Conservation (phyloP, 1,140 invertebrate species). For the Pygmarrhopalites habei region DNA sequence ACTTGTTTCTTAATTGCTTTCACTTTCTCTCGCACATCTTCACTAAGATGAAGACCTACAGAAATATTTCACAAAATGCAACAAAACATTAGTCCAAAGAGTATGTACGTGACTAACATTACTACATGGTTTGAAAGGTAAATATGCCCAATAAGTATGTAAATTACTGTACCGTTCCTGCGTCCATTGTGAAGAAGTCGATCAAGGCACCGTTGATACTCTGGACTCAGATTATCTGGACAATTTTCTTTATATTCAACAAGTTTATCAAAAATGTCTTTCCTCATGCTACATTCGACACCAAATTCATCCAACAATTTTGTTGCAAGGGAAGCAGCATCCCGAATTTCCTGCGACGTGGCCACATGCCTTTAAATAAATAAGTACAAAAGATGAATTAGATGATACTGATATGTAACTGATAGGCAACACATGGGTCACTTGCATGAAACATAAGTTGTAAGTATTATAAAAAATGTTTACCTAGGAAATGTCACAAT, state of each 20-base stretch:
- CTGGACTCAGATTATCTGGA: slow-evolving; percentile 44
- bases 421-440: no score
- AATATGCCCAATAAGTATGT: neutral
- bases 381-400: no score
- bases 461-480: no score
- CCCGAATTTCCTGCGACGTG: slow-evolving; percentile 8
- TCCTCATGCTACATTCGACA: slow-evolving; percentile 46
- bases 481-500: slow-evolving; percentile 25
- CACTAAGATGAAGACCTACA: slow-evolving; percentile 48
- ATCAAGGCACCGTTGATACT: slow-evolving; percentile 20
- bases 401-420: no score
- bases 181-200: slow-evolving; percentile 45
- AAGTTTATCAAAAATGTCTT: slow-evolving; percentile 51
- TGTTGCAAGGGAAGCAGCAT: slow-evolving; percentile 11
- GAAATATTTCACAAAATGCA: no score
- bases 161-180: slow-evolving; percentile 46
- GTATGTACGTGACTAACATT: no score
- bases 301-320: slow-evolving; percentile 15
- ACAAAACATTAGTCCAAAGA: no score
- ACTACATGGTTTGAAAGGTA: no score
- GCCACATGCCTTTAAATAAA: slow-evolving; percentile 27
- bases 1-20: slow-evolving; percentile 49
- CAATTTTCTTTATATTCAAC: slow-evolving; percentile 42
- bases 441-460: no score
- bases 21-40: slow-evolving; percentile 46